Evolutionary conservation across 2,888 invertebrate genomes (phyloP), one percentile per base, ranked within the genome.

Genomic region (Ommatoiulus sabulosus): DNA sequence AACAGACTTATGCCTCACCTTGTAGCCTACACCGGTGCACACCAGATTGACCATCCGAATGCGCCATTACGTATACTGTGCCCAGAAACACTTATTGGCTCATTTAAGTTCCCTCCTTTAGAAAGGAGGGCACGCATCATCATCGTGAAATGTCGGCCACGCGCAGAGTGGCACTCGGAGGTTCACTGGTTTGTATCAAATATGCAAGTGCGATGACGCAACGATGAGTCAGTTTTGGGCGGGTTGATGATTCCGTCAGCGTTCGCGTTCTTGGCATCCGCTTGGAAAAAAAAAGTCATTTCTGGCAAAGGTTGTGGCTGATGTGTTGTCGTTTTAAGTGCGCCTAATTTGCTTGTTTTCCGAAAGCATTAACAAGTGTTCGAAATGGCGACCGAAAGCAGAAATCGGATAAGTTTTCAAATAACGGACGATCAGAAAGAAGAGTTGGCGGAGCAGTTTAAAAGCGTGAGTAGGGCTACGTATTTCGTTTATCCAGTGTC

Each of bases 401-500:
- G 88, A 43, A 88, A 88, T 46, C 46, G 90, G 86, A 87, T 85
- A 24, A 90, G 90, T 87, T 87, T 90, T 17, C 84, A 84, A 93
- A 93, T 95, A 92, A 95, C 94, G 89, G 94, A 94, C 89, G 96
- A 96, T 92, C 96, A 96, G 93, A 94, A 95, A 91, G 93, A 95
- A 90, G 96, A 96, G 93, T 95, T 96, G 91, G 94, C 94, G 92
- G 96, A 96, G 93, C 95, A 96, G 92, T 96, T 96, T 92, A 94
- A 94, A 91, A 95, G 95, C 94, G 96, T 96, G 94, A 94, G 94
- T 93, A 87, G 24, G 86, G 44, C 20, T 72, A 72, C 72, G n/a
- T 72, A 15, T 46, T 46, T 86, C 52, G 24, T 57, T 48, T 52
- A 87, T 52, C 44, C 84, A 17, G 12, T 15, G 17, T 17, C 43